Evolutionary conservation across 2,888 invertebrate genomes (phyloP).

Genomic region (Gryllus longicercus): DNA sequence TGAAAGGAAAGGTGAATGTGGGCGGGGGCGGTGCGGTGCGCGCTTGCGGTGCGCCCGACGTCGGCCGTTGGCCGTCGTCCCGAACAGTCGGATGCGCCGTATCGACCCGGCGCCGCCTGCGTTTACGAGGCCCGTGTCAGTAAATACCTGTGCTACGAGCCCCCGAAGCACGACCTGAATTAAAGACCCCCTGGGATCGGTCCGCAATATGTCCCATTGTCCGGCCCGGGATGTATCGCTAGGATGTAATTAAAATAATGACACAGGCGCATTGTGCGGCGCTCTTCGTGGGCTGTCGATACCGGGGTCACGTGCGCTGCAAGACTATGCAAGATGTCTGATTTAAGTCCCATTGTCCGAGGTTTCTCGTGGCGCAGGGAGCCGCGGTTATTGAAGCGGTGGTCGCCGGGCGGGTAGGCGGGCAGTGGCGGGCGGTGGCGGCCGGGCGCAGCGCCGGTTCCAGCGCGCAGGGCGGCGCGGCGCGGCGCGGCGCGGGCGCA

Average conservation of each 20-base stretch:
- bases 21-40: not conserved
- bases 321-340: constrained; percentile 17
- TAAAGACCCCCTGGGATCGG: constrained; percentile 17
- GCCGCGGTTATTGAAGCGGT: not conserved
- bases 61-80: not conserved
- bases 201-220: constrained; percentile 17
- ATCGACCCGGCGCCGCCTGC: constrained; percentile 1
- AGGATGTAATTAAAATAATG: constrained; percentile 17
- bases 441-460: too few relatives aligned
- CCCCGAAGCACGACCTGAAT: constrained; percentile 17
- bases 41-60: not conserved
- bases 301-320: constrained; percentile 17
- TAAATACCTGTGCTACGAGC: constrained; percentile 17
- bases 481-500: too few relatives aligned
- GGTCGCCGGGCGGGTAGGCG: not conserved
- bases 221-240: not conserved
- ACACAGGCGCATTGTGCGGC: not conserved
- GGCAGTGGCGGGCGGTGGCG: too few relatives aligned
- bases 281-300: constrained; percentile 17
- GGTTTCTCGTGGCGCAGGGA: constrained; percentile 10
- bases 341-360: constrained; percentile 17
- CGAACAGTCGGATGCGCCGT: not conserved
- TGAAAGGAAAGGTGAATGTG: too few relatives aligned
- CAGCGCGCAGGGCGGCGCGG: too few relatives aligned
- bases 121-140: constrained; percentile 17